Evolutionary conservation across 2,888 invertebrate species (phyloP), one percentile per base, ranked within the genome.

Genomic region (Syrphus vitripennis): DNA sequence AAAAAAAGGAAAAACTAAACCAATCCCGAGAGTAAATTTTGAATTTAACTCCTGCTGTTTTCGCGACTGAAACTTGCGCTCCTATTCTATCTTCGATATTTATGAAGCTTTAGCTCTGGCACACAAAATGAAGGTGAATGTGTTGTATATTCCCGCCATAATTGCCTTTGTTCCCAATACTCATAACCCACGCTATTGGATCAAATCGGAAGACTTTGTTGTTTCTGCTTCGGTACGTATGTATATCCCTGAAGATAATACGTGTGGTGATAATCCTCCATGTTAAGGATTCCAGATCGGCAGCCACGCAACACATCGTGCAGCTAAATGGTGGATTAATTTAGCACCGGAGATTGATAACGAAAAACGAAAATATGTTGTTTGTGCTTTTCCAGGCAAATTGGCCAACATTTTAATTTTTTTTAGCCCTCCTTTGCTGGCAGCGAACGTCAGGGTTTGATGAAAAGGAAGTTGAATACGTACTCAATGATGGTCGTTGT

Each of bases 251-350:
- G n/a, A 37, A 45, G 61, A 55, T 72, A 78, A 74, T 55, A 61
- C 55, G 78, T 71, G 48, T 29, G 24, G 48, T 69, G 61, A 74
- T 83, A 83, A 83, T 72, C 71, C 72, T 34, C 19, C 21, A 26
- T 42, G 50, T 42, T 42, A 21, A 42, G 77, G 82, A 71, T 77
- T 71, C 55, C 57, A 59, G 14, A 37, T 59, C 24, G 34, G 71
- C 48, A 59, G 65, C n/a, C 65, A 24, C 19, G 67, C 69, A 45
- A 24, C 19, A 61, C 69, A 45, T 74, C 69, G 55, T 63, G 72
- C 78, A 78, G 37, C 78, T 74, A 83, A 74, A 67, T 45, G 69
- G 61, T 69, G 29, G 83, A 83, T 83, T 78, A 78, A 74, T 78
- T 69, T 74, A 29, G 72, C 61, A 83, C 69, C 59, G 59, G 53